phyloP scores from a whole-genome alignment of 2,113 vertebrate species.

The Lasiurus borealis region DNA sequence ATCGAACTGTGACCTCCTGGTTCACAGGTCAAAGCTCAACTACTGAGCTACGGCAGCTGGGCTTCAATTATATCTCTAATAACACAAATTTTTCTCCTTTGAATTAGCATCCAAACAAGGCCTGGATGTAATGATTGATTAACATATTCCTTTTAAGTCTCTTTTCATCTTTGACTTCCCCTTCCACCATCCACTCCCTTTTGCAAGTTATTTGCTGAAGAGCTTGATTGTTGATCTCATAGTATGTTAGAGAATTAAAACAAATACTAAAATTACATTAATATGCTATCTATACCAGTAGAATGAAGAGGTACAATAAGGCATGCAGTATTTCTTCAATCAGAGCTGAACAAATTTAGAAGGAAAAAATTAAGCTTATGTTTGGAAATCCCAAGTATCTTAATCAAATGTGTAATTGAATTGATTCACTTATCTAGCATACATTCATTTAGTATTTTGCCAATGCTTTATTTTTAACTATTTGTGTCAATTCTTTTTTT shows the following conservation, averaged over 20 bases:
- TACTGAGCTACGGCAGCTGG: too few relatives aligned
- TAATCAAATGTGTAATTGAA: background rate
- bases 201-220: background rate
- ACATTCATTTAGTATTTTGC: background rate
- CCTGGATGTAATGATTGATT: background rate
- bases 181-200: background rate
- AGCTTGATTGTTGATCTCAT: background rate
- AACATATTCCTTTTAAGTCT: background rate
- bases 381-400: slow-evolving; percentile 2
- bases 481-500: background rate
- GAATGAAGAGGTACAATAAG: background rate
- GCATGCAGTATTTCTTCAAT: background rate
- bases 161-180: background rate
- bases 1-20: too few relatives aligned
- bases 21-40: too few relatives aligned
- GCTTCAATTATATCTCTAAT: background rate
- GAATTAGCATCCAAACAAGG: background rate
- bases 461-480: slow-evolving; percentile 36
- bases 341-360: background rate
- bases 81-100: slow-evolving; percentile 21
- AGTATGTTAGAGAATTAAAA: background rate
- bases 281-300: background rate
- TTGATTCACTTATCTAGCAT: background rate
- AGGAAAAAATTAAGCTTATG: background rate
- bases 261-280: background rate